Percentiles rank a stretch among this genome's conserved stretches.
phyloP scores from a whole-genome alignment of 2,113 vertebrate genomes.

The Aramus guarauna region DNA sequence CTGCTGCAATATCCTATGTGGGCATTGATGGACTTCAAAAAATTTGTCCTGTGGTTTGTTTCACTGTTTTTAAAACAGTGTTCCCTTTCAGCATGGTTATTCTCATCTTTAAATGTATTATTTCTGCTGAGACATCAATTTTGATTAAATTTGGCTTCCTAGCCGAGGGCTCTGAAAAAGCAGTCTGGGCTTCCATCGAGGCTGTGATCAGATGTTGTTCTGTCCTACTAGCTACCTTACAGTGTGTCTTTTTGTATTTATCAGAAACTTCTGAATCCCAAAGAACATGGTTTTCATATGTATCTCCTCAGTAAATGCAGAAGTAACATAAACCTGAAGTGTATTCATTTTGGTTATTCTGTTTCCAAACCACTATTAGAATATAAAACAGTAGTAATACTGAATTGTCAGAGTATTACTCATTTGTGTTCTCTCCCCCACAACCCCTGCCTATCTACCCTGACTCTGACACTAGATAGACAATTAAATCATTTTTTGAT shows the following conservation, averaged over 20 bases:
- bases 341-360: neutral
- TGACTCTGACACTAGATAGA: neutral
- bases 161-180: neutral
- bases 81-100: neutral
- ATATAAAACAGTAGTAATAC: neutral
- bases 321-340: neutral
- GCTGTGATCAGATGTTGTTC: neutral
- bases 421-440: neutral
- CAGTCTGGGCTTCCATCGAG: neutral
- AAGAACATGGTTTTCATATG: neutral
- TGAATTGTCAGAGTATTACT: neutral
- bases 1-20: neutral
- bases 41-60: neutral
- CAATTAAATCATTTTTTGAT: neutral
- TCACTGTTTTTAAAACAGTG: neutral
- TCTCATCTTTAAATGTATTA: neutral
- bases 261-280: neutral
- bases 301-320: neutral
- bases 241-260: neutral
- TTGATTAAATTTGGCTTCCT: conserved; percentile 17
- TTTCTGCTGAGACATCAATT: conserved; percentile 38
- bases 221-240: neutral
- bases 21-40: fast-evolving
- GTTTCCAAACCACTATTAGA: neutral
- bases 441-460: neutral